Percentiles rank a stretch among this genome's conserved stretches.
Evolutionary conservation across 2,888 invertebrate species (phyloP).

Genomic region (Trypoxylon attenuatum): DNA sequence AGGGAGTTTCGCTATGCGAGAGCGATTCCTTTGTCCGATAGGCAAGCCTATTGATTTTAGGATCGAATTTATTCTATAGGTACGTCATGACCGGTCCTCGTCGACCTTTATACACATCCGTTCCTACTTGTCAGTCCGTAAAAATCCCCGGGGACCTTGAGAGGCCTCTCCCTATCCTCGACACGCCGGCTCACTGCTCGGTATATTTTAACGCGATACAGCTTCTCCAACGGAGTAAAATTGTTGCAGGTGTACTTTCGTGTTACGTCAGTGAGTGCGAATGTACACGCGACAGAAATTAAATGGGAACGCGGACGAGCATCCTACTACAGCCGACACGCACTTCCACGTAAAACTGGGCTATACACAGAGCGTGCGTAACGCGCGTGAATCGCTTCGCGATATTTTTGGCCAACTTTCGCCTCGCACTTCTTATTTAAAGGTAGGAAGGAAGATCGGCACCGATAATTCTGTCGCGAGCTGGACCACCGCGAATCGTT

Average conservation of each 20-base stretch:
- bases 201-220: slow-evolving; percentile 23
- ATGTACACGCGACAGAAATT: not conserved
- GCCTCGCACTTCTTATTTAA: not conserved
- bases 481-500: not conserved
- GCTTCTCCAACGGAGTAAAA: slow-evolving; percentile 1
- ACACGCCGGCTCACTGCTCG: slow-evolving; percentile 31
- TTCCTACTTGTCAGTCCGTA: slow-evolving; percentile 34
- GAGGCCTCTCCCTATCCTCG: slow-evolving; percentile 46
- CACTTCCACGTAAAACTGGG: not conserved
- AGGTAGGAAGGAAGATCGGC: not conserved
- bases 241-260: not conserved
- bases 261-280: slow-evolving; percentile 6
- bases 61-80: slow-evolving; percentile 41
- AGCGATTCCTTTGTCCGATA: slow-evolving; percentile 15
- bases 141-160: slow-evolving; percentile 48
- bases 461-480: not conserved
- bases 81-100: slow-evolving; percentile 42
- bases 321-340: not conserved
- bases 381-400: too few species aligned
- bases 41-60: slow-evolving; percentile 37
- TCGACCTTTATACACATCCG: slow-evolving; percentile 44
- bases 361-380: not conserved
- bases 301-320: not conserved
- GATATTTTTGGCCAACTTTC: not conserved
- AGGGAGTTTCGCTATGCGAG: slow-evolving; percentile 7